phyloP scores from a whole-genome alignment of 2,113 vertebrate species.

The Scopus umbretta region DNA sequence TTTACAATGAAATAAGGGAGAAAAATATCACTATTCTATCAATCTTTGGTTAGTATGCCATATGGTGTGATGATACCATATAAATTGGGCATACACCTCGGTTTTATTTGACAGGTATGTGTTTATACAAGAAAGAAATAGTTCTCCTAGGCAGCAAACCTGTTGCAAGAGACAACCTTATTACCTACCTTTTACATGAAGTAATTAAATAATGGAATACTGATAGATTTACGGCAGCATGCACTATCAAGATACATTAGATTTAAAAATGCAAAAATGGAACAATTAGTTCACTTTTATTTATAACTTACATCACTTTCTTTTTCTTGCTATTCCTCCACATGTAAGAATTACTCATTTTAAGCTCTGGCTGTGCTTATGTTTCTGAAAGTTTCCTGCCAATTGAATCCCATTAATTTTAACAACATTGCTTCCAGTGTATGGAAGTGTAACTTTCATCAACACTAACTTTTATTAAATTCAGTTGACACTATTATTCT shows the following conservation, averaged over 20 bases:
- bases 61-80: neutral
- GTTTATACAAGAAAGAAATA: neutral
- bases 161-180: neutral
- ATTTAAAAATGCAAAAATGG: neutral
- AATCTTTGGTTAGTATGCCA: neutral
- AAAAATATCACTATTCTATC: neutral
- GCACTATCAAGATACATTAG: neutral
- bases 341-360: neutral
- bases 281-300: neutral
- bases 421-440: neutral
- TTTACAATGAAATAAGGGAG: neutral
- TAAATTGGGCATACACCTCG: neutral
- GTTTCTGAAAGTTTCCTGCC: neutral
- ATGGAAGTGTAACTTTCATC: neutral
- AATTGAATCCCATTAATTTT: neutral
- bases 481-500: neutral
- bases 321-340: neutral
- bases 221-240: neutral
- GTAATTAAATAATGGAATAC: neutral
- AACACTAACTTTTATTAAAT: neutral
- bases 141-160: neutral
- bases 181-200: neutral
- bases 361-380: neutral
- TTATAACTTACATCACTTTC: neutral
- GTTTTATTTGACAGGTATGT: neutral